Evolutionary conservation across 1,140 invertebrate genomes (phyloP).

Genomic region (Cotesia chilonis): DNA sequence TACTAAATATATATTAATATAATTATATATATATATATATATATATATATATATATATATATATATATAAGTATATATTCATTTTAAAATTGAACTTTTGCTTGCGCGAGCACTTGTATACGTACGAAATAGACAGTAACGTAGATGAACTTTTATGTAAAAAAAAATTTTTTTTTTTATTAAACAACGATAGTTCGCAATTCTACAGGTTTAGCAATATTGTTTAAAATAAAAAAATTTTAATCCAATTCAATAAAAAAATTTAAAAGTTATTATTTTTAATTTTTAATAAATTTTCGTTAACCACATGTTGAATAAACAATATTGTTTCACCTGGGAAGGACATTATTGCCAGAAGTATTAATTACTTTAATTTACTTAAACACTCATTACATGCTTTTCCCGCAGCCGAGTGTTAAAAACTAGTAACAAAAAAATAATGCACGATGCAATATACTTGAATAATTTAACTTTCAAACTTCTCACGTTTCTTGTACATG

Average conservation of each 20-base stretch:
- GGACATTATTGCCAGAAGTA: constrained; percentile 62
- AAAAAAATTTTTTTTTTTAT: constrained; percentile 11
- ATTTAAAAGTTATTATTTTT: not conserved
- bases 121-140: constrained; percentile 23
- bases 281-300: not conserved
- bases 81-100: constrained; percentile 15
- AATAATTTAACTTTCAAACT: too few relatives aligned
- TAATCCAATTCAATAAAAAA: not conserved
- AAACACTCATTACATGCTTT: constrained; percentile 35
- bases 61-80: constrained; percentile 8
- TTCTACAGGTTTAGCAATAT: constrained; percentile 25
- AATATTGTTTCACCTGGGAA: constrained; percentile 48
- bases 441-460: constrained; percentile 24
- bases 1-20: not conserved
- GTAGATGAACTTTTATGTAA: constrained; percentile 11
- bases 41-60: not conserved
- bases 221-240: not conserved
- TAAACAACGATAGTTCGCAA: constrained; percentile 29
- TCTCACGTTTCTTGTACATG: too few relatives aligned
- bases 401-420: constrained; percentile 36
- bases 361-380: constrained; percentile 58
- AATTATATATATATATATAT: too few relatives aligned
- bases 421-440: constrained; percentile 26
- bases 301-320: constrained; percentile 27
- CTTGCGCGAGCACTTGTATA: constrained; percentile 27